Conservation (phyloP, 2,113 vertebrate species). For the Sinosuthora webbiana region DNA sequence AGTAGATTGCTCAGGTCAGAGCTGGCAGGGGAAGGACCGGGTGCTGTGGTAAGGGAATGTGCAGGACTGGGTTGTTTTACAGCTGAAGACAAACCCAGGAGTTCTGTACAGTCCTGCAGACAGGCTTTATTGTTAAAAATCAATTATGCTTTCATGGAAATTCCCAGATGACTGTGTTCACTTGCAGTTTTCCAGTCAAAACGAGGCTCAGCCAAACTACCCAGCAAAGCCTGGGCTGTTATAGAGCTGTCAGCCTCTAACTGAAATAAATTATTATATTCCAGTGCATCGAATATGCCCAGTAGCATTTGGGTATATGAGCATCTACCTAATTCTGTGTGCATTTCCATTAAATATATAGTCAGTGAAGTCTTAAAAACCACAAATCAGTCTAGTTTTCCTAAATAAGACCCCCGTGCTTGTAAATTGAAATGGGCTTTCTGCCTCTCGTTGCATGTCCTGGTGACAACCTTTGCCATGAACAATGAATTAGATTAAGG, state of each 20-base stretch:
- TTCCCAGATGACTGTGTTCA: slow-evolving; percentile 17
- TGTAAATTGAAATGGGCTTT: background rate
- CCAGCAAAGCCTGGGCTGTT: background rate
- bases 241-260: background rate
- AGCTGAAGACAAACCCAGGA: background rate
- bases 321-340: background rate
- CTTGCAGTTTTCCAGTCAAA: slow-evolving; percentile 44
- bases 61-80: background rate
- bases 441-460: background rate
- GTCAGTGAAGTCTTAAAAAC: background rate
- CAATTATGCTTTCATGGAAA: slow-evolving; percentile 48
- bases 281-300: background rate
- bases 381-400: background rate
- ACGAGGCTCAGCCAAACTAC: background rate
- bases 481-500: background rate
- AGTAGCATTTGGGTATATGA: background rate
- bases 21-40: background rate
- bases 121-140: slow-evolving; percentile 38
- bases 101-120: slow-evolving; percentile 16
- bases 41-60: background rate
- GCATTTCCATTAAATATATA: background rate
- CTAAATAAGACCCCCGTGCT: background rate
- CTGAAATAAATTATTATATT: background rate
- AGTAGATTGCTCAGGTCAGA: background rate
- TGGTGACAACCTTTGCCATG: background rate